These are phyloP conservation scores for Torymus auratus DNA, from an alignment of 2,888 invertebrate genomes.

Conservation along the genomic window DNA sequence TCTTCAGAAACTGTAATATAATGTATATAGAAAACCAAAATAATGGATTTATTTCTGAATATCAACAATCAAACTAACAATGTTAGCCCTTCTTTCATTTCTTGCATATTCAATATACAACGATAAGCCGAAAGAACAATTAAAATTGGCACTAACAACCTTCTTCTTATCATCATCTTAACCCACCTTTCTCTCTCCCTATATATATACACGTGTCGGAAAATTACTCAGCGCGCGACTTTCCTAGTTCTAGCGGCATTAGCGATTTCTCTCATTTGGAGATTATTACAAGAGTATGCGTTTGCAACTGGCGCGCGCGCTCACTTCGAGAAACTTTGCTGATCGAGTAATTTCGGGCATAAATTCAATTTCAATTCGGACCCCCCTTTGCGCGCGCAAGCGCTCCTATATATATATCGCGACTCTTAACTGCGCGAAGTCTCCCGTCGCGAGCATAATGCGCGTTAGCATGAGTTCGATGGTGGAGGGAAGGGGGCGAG, in stretches of 20 bases:
- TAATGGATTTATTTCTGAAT: no score
- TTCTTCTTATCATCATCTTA: no score
- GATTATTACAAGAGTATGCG: slow-evolving; percentile 50
- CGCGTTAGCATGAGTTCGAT: slow-evolving; percentile 5
- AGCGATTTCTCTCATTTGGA: slow-evolving; percentile 55
- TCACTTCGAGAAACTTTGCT: slow-evolving; percentile 50
- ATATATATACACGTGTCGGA: background rate
- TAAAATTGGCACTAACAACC: no score
- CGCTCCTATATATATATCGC: background rate
- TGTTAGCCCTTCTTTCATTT: no score
- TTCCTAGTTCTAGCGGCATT: slow-evolving; percentile 22
- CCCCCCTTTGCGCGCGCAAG: slow-evolving; percentile 12
- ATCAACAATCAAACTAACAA: no score
- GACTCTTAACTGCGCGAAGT: slow-evolving; percentile 23
- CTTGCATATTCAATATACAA: no score
- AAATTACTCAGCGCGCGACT: background rate
- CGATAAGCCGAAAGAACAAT: no score
- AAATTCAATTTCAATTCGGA: slow-evolving; percentile 56
- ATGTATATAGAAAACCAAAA: no score
- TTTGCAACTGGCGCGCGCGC: slow-evolving; percentile 2
- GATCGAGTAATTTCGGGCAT: slow-evolving; percentile 57
- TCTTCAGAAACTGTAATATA: no score
- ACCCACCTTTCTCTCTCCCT: background rate
- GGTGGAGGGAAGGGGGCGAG: background rate
- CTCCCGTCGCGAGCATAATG: slow-evolving; percentile 17